Percentiles rank a stretch among this genome's conserved stretches.
Conservation (phyloP, 2,113 vertebrate species). For the Phylloscopus trochiloides region DNA sequence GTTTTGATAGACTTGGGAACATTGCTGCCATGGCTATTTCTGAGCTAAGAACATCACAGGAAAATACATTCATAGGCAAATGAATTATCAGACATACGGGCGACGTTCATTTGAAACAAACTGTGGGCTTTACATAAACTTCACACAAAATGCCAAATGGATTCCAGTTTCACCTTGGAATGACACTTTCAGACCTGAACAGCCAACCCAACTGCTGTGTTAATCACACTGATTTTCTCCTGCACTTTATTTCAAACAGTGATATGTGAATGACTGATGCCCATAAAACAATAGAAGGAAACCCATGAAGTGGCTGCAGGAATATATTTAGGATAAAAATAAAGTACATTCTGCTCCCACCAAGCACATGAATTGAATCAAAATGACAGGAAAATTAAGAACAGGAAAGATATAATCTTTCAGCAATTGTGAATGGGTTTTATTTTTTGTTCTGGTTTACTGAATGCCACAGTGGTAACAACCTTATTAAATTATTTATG, state of each 20-base stretch:
- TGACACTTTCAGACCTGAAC: neutral
- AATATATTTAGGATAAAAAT: neutral
- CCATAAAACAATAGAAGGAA: neutral
- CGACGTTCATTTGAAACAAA: neutral
- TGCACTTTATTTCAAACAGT: neutral
- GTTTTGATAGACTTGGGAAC: neutral
- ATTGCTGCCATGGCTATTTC: neutral
- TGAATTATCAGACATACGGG: neutral
- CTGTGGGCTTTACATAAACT: neutral
- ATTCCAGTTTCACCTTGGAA: neutral
- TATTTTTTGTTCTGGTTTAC: neutral
- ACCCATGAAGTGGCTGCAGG: neutral
- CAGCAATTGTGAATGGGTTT: rapidly evolving
- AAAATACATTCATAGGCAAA: neutral
- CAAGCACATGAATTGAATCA: neutral
- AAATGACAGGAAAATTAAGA: neutral
- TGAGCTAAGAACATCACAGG: neutral
- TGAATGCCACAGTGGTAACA: neutral
- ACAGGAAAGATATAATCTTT: neutral
- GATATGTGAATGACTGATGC: neutral
- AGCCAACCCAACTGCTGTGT: neutral
- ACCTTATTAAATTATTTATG: neutral
- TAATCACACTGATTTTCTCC: constrained; percentile 43
- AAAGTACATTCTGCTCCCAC: neutral
- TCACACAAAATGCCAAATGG: neutral